A percentile compares a stretch with the other conserved stretches of the same genome.
Conservation (phyloP, 2,888 invertebrate genomes). For the Bimastos eiseni region DNA sequence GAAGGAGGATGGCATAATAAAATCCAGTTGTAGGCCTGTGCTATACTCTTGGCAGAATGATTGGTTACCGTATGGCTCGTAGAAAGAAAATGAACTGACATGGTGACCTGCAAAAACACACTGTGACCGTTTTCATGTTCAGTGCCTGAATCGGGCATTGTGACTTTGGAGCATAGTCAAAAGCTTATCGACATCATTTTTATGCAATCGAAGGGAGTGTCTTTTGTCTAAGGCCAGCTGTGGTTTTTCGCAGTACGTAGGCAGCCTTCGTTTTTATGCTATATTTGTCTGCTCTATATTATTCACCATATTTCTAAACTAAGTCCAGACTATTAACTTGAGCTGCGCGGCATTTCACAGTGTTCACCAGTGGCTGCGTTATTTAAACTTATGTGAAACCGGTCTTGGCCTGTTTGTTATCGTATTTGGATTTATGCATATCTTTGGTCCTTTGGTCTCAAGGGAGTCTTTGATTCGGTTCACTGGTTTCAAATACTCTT, state of each 20-base stretch:
- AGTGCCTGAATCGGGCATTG: background rate
- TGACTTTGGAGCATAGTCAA: background rate
- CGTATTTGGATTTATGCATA: background rate
- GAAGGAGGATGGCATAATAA: too few relatives aligned
- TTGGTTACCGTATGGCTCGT: background rate
- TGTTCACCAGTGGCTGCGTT: background rate
- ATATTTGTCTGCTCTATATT: background rate
- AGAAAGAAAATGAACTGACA: background rate
- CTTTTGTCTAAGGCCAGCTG: background rate
- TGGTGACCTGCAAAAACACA: background rate
- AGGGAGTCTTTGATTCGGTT: background rate
- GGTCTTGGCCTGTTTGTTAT: background rate
- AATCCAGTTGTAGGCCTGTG: too few relatives aligned
- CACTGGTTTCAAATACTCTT: background rate
- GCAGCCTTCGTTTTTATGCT: background rate
- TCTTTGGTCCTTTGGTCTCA: background rate
- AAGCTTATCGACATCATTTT: background rate
- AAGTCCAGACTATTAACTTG: background rate
- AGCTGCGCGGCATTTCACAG: background rate
- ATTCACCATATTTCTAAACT: background rate
- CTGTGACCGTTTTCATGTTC: background rate
- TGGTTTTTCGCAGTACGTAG: background rate
- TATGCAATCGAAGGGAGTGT: background rate
- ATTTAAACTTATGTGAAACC: background rate
- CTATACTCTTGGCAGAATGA: background rate